Evolutionary conservation across 2,888 invertebrate genomes (phyloP).

Genomic region (Caenorhabditis doughertyi): DNA sequence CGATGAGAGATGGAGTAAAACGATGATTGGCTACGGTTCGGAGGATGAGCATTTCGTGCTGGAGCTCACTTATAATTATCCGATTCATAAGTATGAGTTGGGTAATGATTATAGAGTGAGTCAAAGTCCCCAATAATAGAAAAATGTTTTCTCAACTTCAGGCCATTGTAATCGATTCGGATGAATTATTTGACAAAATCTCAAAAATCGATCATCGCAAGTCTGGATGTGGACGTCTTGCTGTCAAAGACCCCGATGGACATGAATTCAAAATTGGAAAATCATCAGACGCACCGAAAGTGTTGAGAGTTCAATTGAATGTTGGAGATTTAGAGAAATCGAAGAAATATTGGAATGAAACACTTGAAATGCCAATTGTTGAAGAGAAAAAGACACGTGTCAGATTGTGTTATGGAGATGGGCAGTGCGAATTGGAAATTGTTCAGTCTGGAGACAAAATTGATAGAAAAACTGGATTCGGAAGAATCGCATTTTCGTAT

Average conservation of each 20-base stretch:
- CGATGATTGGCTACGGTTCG: slow-evolving; percentile 98
- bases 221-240: slow-evolving; percentile 82
- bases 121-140: too few relatives aligned
- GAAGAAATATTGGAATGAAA: slow-evolving; percentile 90
- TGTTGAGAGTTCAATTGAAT: slow-evolving; percentile 89
- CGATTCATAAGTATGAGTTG: slow-evolving; percentile 90
- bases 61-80: slow-evolving; percentile 98
- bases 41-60: slow-evolving; percentile 96
- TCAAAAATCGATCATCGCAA: slow-evolving; percentile 44
- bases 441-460: slow-evolving; percentile 85
- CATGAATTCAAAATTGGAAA: slow-evolving; percentile 91
- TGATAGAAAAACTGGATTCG: slow-evolving; percentile 92
- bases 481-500: slow-evolving; percentile 93
- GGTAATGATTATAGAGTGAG: slow-evolving; percentile 90
- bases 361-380: slow-evolving; percentile 89
- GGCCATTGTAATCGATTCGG: slow-evolving; percentile 91
- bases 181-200: slow-evolving; percentile 85
- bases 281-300: slow-evolving; percentile 87
- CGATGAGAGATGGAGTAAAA: slow-evolving; percentile 98
- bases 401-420: slow-evolving; percentile 66
- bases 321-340: slow-evolving; percentile 89
- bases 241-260: slow-evolving; percentile 92
- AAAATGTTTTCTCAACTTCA: slow-evolving; percentile 72
- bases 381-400: slow-evolving; percentile 84
- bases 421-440: slow-evolving; percentile 87